Base-by-base conservation (phyloP, 2,113 vertebrate species). In the Seriola rivoliana region DNA sequence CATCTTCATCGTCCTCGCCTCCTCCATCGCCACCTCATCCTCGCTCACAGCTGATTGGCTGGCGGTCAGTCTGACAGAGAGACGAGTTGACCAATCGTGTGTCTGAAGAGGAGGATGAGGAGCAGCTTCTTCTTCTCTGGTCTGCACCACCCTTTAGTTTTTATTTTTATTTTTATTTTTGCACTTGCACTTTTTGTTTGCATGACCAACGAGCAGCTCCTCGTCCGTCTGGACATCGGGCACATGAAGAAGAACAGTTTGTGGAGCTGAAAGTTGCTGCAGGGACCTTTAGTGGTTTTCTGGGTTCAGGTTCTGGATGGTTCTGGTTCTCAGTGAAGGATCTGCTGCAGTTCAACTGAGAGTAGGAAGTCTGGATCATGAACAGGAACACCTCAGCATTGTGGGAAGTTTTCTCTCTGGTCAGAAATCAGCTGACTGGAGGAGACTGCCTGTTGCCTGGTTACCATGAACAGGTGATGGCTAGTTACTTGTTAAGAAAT, bases 131-230 rank as follows among this genome's bases (percentile, higher is more conserved):
- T 14, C 50, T 2, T 63, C 59, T 50, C 42, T 36, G 12, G 42
- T 7, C n/a, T 32, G 14, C 36, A 1, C n/a, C 62, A 17, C 7
- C 13, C 14, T 2, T 17, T 57, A 16, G 23, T 25, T 65, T 67
- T 1, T 2, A 8, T 54, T 14, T 23, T 69, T 44, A 19, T 67
- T 46, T 23, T 69, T 44, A 19, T 67, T 46, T 80, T 62, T 83
- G 80, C 83, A 85, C 71, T 32, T 50, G 73, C 85, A 85, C 86
- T 88, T 88, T 80, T 74, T 16, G 23, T 80, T 60, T 58, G 23
- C 25, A 14, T 10, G 23, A 40, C 4, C 1, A 12, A 3, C 25
- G n/a, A 46, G 42, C 75, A 48, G 74, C 50, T 78, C 40, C 23
- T 34, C 23, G 2, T 57, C 23, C 32, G 36, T 29, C 29, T 29